Evolutionary conservation across 2,888 invertebrate species (phyloP).

Genomic region (Atrina japonica): DNA sequence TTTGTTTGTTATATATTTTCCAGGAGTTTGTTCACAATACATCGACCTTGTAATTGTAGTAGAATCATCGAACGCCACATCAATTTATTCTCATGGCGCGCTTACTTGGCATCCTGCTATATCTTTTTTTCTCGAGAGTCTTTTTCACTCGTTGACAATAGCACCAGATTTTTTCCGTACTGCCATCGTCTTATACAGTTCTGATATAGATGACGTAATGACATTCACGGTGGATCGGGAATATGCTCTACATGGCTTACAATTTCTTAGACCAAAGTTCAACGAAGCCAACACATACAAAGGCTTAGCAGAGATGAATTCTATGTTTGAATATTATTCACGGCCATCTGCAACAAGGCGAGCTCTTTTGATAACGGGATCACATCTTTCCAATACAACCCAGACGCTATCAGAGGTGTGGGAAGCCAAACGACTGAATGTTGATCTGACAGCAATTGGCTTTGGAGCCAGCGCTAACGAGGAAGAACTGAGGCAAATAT

Average conservation of each 20-base stretch:
- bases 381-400: constrained; percentile 13
- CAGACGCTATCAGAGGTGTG: constrained; percentile 21
- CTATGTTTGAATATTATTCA: constrained; percentile 26
- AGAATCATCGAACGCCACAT: constrained; percentile 28
- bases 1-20: too few species aligned
- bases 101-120: constrained; percentile 35
- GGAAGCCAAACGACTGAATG: constrained; percentile 11
- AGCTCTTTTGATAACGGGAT: constrained; percentile 28
- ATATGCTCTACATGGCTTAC: constrained; percentile 18
- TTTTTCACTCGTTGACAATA: constrained; percentile 18
- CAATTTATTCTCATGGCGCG: background rate
- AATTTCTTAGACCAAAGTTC: constrained; percentile 28
- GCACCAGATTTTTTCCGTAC: constrained; percentile 19
- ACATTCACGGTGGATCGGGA: constrained; percentile 29
- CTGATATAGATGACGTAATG: constrained; percentile 34
- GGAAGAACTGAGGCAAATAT: constrained; percentile 20
- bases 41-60: constrained; percentile 31
- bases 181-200: constrained; percentile 32
- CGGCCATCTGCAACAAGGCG: constrained; percentile 22
- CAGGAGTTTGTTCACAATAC: constrained; percentile 10
- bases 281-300: constrained; percentile 8
- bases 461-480: constrained; percentile 21
- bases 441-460: constrained; percentile 27
- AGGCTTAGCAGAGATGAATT: constrained; percentile 26
- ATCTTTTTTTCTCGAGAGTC: constrained; percentile 20